A percentile compares a stretch with the other conserved stretches of the same genome.
phyloP scores from a whole-genome alignment of 2,888 invertebrate species.

The Agrochola lota region DNA sequence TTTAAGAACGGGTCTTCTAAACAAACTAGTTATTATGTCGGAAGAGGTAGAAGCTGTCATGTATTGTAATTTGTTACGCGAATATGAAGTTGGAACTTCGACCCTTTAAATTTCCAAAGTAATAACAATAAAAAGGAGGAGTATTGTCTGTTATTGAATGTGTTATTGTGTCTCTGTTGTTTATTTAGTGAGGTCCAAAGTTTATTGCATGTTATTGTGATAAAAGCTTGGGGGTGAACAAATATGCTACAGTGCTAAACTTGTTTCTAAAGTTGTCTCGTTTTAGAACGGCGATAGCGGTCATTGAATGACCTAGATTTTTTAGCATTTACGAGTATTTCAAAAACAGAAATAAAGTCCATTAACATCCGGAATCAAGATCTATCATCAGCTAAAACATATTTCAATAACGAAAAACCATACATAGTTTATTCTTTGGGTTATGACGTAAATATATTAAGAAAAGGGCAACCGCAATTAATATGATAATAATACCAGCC shows the following conservation, averaged over 20 bases:
- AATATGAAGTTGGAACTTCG: not conserved
- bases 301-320: not conserved
- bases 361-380: not conserved
- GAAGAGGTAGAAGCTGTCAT: not conserved
- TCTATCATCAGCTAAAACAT: not conserved
- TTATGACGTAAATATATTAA: not conserved
- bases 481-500: too few relatives aligned
- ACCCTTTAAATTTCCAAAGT: constrained; percentile 16
- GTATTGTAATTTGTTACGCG: constrained; percentile 10
- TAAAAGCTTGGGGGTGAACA: not conserved
- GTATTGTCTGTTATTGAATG: constrained; percentile 18
- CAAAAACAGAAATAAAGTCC: not conserved
- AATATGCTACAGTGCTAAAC: constrained; percentile 3
- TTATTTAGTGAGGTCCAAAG: constrained; percentile 16
- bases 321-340: not conserved
- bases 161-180: constrained; percentile 24
- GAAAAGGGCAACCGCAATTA: not conserved
- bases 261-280: not conserved
- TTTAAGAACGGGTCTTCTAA: not conserved
- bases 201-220: constrained; percentile 39
- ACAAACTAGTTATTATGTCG: not conserved
- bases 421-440: not conserved
- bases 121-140: constrained; percentile 39
- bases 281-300: not conserved
- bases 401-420: not conserved